Base-by-base conservation (phyloP, 2,888 invertebrate genomes). In the Drepana falcataria region DNA sequence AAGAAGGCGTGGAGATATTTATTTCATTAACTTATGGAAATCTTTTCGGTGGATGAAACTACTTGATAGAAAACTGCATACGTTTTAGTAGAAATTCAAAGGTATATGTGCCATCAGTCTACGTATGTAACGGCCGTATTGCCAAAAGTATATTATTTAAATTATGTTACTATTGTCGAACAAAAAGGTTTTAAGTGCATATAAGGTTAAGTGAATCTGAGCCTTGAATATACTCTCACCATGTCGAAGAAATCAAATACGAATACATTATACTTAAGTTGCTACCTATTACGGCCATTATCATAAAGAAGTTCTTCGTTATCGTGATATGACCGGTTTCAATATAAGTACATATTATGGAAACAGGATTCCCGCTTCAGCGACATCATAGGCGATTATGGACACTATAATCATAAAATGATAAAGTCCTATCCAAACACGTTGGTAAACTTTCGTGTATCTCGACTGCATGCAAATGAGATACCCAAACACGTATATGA, bases 351-450 rank as follows among this genome's bases (percentile, higher is more conserved):
- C 21, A 21, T 1, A 21, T 21, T 21, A 71, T 67, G 67, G 66
- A 63, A 62, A 64, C 72, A 63, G 69, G 69, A 64, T 64, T 60
- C 64, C 59, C 64, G 54, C 57, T 57, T 57, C 60, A 56, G 58
- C 58, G 58, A 59, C 60, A 63, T 60, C 61, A 60, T 66, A 60
- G 61, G 63, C 68, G 63, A 65, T 74, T 77, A 81, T 74, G 69
- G 71, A 71, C 68, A 68, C 76, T 68, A 80, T 81, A 73, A 80
- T 74, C 79, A 69, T 83, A 78, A 78, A 76, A 80, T 77, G 78
- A 72, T 68, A 71, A 71, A 66, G 70, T 73, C 82, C 79, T 81
- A 75, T 76, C 77, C 76, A 85, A 86, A 85, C 82, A 82, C 66
- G 75, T 73, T 76, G 67, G 68, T 68, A 60, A 60, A 66, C 63